Percentiles rank a stretch among this genome's conserved stretches.
Evolutionary conservation across 2,113 vertebrate species (phyloP).

Genomic region (Lates calcarifer): DNA sequence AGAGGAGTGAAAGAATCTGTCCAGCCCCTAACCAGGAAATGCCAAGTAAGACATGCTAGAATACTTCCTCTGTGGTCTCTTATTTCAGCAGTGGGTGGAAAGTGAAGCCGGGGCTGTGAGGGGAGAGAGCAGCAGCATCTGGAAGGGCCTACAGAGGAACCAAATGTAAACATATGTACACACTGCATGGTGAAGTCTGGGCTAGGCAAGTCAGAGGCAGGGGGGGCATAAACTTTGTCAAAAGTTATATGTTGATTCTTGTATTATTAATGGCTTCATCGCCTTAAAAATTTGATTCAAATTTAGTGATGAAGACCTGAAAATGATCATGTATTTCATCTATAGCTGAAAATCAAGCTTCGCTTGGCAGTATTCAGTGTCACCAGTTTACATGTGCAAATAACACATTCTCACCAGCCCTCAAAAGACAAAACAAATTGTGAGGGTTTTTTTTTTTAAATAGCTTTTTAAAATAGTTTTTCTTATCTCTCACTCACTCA

Average conservation of each 20-base stretch:
- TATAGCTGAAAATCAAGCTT: no score
- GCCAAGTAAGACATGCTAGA: slow-evolving; percentile 71
- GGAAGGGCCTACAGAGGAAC: slow-evolving; percentile 55
- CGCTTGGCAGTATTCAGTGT: no score
- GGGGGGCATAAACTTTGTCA: not conserved
- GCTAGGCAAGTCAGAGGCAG: not conserved
- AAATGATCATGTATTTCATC: no score
- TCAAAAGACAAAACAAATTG: no score
- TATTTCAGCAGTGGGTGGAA: slow-evolving; percentile 66
- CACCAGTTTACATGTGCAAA: not conserved
- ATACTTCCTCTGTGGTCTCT: slow-evolving; percentile 70
- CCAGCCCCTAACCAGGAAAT: slow-evolving; percentile 72
- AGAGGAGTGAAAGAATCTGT: slow-evolving; percentile 63
- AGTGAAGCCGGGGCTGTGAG: slow-evolving; percentile 51
- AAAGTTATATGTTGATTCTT: not conserved
- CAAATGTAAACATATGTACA: slow-evolving; percentile 57
- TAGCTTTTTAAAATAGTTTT: no score
- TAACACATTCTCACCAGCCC: not conserved
- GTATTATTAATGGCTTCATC: not conserved
- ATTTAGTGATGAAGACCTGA: no score
- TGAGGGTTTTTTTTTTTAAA: no score
- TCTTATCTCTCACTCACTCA: not conserved
- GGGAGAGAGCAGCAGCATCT: slow-evolving; percentile 65
- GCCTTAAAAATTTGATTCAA: not conserved
- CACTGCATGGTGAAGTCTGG: slow-evolving; percentile 22